Conservation (phyloP, 92 coral and sea anemone species). For the Galaxea fascicularis region DNA sequence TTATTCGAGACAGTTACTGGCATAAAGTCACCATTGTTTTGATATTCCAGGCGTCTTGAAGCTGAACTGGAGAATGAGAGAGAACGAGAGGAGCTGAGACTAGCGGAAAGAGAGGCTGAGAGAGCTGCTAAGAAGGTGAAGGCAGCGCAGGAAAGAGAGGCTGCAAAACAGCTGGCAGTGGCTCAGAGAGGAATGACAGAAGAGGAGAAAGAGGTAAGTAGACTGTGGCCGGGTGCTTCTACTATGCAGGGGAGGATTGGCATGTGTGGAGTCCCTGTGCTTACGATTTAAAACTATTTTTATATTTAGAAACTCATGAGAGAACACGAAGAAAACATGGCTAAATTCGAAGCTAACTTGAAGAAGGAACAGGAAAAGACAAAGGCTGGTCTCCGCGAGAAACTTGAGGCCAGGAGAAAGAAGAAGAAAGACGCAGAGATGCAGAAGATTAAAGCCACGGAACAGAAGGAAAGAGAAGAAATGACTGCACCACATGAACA, state of each 20-base stretch:
- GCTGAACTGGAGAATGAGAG: conserved; percentile 92
- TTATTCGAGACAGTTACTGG: no score
- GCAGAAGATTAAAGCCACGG: conserved; percentile 70
- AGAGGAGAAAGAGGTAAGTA: conserved; percentile 88
- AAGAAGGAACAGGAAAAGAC: conserved; percentile 92
- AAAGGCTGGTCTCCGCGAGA: conserved; percentile 89
- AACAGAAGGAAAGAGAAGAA: conserved; percentile 64
- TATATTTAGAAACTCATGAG: conserved; percentile 80
- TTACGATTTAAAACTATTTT: not conserved
- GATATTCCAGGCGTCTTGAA: conserved; percentile 81
- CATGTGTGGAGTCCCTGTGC: not conserved
- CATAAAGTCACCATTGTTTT: not conserved
- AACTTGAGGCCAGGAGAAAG: conserved; percentile 90
- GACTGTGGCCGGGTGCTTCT: not conserved
- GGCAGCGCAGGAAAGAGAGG: conserved; percentile 85
- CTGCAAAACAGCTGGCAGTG: conserved; percentile 76
- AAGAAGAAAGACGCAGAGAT: conserved; percentile 89
- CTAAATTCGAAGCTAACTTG: conserved; percentile 88
- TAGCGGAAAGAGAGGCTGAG: conserved; percentile 97
- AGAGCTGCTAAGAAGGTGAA: conserved; percentile 79
- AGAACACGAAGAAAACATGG: conserved; percentile 97
- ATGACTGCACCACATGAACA: conserved; percentile 64
- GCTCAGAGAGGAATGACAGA: conserved; percentile 95
- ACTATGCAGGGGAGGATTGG: not conserved
- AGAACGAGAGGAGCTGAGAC: conserved; percentile 88